Conservation (phyloP, 2,888 invertebrate genomes). For the Halocaridina rubra region DNA sequence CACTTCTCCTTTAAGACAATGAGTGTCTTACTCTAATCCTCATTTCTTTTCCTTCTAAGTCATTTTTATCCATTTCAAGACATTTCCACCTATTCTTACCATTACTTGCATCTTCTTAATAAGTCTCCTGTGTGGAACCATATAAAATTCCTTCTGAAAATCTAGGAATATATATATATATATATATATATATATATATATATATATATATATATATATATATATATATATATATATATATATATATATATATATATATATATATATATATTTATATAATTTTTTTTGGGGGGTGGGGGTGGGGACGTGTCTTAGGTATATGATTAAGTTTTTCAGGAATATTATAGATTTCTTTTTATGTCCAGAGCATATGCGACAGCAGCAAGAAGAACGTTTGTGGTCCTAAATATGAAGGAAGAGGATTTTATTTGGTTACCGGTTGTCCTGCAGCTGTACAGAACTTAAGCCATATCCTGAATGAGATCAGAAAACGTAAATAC, state of each 20-base stretch:
- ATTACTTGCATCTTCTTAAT: not conserved
- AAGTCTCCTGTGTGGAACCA: not conserved
- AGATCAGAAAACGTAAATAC: conserved; percentile 77
- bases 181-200: conserved; percentile 21
- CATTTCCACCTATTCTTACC: not conserved
- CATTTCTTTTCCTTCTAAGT: not conserved
- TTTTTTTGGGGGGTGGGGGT: no score
- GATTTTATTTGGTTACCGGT: conserved; percentile 84
- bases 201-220: conserved; percentile 23
- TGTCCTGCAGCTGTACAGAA: conserved; percentile 84
- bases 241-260: not conserved
- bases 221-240: conserved; percentile 19
- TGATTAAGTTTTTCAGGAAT: not conserved
- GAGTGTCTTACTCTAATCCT: not conserved
- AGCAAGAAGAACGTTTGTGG: not conserved
- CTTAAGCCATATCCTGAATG: conserved; percentile 77
- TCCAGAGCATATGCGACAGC: not conserved
- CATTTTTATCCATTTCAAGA: not conserved
- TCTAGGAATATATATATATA: conserved; percentile 6
- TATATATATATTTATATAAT: not conserved
- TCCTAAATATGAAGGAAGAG: conserved; percentile 73
- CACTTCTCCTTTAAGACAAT: no score
- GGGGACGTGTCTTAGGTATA: not conserved
- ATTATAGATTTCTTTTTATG: not conserved
- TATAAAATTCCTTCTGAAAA: not conserved